These are phyloP conservation scores for Propithecus perrieri DNA, from an alignment of 2,797 vertebrate genomes.

Conservation along the genomic window DNA sequence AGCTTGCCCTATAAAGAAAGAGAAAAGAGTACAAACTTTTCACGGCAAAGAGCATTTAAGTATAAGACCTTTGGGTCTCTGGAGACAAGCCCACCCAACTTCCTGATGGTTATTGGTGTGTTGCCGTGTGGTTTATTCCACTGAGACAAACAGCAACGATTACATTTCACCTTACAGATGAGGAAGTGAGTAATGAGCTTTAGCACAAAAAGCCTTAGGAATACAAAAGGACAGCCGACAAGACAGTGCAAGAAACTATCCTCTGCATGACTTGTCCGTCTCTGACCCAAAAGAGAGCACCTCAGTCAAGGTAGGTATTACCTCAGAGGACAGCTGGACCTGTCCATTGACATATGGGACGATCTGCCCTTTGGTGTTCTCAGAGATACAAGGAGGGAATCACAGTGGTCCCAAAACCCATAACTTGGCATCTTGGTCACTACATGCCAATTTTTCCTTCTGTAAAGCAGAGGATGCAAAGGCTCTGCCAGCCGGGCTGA, in stretches of 20 bases:
- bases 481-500: neutral
- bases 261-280: neutral
- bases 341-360: neutral
- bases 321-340: neutral
- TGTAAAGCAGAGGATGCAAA: conserved; percentile 2
- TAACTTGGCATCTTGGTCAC: neutral
- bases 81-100: neutral
- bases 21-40: neutral
- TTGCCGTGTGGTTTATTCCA: neutral
- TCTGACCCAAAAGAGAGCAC: neutral
- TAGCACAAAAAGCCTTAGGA: neutral
- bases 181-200: neutral
- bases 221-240: neutral
- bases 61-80: neutral
- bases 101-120: neutral
- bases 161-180: neutral
- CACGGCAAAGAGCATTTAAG: neutral
- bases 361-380: neutral
- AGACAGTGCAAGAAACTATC: neutral
- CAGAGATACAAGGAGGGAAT: neutral
- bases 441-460: neutral
- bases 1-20: neutral
- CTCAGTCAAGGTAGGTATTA: neutral
- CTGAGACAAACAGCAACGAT: neutral
- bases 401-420: neutral